Evolutionary conservation across 2,888 invertebrate species (phyloP), one percentile per base, ranked within the genome.

Genomic region (Hesperia comma): DNA sequence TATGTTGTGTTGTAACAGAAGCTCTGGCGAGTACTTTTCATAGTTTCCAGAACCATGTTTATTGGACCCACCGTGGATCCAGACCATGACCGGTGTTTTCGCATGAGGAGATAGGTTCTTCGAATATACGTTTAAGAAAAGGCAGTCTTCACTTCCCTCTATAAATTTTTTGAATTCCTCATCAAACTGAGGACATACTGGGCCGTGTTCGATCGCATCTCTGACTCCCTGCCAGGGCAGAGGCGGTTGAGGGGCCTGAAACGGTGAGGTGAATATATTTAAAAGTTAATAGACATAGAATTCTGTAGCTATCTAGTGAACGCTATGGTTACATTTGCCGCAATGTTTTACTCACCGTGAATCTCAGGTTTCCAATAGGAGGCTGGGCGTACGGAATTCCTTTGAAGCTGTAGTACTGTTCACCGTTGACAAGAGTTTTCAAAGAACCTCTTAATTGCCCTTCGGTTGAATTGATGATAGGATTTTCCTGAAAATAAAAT

Each of bases 301-400:
- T 5, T 26, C 26, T 4, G 26, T 26, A 26, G 26, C 5, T 6
- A 8, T 32, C 1, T 33, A 37, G 1, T 2, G 10, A 37, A 2
- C 37, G 12, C 10, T 2, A 10, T 10, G 1, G 1, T 37, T 12
- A 37, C 12, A 37, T 37, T 37, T 33, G 6, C 33, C 1, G 0
- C 1, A 33, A 7, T 21, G 6, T 26, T 7, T 26, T 32, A 58
- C 53, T 78, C 77, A 93, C 93, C 88, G 87, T 80, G 74, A 93
- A 93, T 75, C 93, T 79, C 2, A 93, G 79, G 55, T 87, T 73
- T 12, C 87, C 87, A 4, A 92, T 54, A 0, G 93, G 93, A 32
- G 93, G 88, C 54, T 84, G 74, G 1, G 93, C 93, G 68, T 91
- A 93, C 0, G 93, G 93, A 41, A 93, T 89, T 6, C 93, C 92